A percentile compares a stretch with the other conserved stretches of the same genome.
These are phyloP conservation scores for Cepaea nemoralis DNA, from an alignment of 1,140 invertebrate species.

Conservation along the genomic window DNA sequence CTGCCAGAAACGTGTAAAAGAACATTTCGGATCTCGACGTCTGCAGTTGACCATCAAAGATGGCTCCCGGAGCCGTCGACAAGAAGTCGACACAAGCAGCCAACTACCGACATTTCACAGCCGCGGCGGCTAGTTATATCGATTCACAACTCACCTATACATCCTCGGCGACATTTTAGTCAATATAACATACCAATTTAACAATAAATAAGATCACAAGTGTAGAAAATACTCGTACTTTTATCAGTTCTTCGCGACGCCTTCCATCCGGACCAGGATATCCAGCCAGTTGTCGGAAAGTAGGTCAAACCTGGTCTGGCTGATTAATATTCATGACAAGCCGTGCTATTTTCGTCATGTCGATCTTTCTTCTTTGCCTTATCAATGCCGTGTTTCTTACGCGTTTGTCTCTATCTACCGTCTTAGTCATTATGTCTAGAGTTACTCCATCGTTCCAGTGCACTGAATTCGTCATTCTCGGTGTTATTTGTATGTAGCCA, in stretches of 20 bases:
- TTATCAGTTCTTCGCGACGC: not conserved
- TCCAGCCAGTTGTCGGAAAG: constrained; percentile 23
- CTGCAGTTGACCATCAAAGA: constrained; percentile 25
- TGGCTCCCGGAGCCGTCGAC: constrained; percentile 1
- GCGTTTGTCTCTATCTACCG: no score
- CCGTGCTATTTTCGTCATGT: not conserved
- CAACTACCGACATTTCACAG: not conserved
- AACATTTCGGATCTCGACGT: not conserved
- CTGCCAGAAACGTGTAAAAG: not conserved
- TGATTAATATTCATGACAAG: constrained; percentile 31
- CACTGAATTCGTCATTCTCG: no score
- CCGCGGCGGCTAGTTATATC: no score
- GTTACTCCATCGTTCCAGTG: no score
- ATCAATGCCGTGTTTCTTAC: not conserved
- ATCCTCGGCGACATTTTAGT: not conserved
- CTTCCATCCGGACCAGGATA: not conserved
- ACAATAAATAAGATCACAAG: not conserved
- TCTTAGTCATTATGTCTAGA: no score
- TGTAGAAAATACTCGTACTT: not conserved
- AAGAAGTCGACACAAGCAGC: not conserved
- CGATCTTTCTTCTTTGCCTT: not conserved
- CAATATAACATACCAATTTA: not conserved
- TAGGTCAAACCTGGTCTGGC: constrained; percentile 15
- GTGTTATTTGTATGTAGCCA: no score
- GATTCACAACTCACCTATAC: not conserved